Evolutionary conservation across 1,140 invertebrate genomes (phyloP), one percentile per base, ranked within the genome.

Genomic region (Bombus impatiens): DNA sequence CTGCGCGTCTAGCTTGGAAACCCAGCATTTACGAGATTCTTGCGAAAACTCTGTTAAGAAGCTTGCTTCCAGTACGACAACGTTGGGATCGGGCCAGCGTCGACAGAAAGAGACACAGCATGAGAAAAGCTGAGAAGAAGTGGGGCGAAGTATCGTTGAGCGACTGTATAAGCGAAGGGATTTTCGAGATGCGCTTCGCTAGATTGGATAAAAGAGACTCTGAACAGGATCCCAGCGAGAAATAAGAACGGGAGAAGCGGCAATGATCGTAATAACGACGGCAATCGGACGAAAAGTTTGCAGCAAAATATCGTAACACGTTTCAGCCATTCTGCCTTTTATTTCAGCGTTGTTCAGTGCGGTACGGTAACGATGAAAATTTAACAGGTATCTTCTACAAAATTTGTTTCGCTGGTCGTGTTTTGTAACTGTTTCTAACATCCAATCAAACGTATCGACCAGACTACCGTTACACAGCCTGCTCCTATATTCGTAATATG

Each of bases 1-100:
- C 81, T 86, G 76, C 71, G 86, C 84, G 82, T 78, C 62, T 76
- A 82, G 82, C 67, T 78, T 70, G 80, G 40, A 82, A 89, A 86
- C 74, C 82, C 80, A 65, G 74, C 84, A 86, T 92, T 92, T 92
- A 91, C 90, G 87, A 88, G 90, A 90, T 90, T 90, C 84, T 72
- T 80, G 82, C 81, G 89, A 90, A 90, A 90, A 90, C 86, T 90
- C 89, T 71, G 89, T 84, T 90, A 89, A 90, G 89, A 76, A 72
- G 88, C 89, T 90, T 65, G 85, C 82, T 40, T 18, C 13, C 9
- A 53, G 47, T 67, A 28, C 13, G 40, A 28, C 57, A 78, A 32
- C 53, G 32, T 80, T 35, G 42, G 8, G 25, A 65, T 62, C 83
- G 67, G 44, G 10, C 78, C 42, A 37, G 25, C 42, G 35, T 40